Base-by-base conservation (phyloP, 2,113 vertebrate genomes). In the Ceratotherium simum region DNA sequence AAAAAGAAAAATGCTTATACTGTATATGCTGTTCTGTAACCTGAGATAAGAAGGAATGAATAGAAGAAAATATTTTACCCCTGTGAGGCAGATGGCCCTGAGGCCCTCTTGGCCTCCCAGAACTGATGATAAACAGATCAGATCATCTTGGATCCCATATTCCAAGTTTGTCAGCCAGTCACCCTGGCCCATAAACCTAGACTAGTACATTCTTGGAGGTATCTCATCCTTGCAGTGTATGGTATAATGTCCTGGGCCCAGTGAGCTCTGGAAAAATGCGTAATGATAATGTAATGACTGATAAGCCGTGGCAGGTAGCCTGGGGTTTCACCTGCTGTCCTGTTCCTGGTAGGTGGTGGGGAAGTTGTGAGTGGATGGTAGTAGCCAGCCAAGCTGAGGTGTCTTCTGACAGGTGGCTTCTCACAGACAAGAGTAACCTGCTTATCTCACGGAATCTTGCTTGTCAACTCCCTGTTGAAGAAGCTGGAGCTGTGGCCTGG, bases 11-110 rank as follows among this genome's bases (percentile, higher is more conserved):
- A 25, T 33, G 7, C 56, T 76, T 27, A 33, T 86, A 62, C 4
- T 70, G 3, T 91, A 90, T 17, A 20, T 88, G 29, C 91, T 92
- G 14, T 96, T 97, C 82, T 92, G 51, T 91, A 90, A 92, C 69
- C 51, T 78, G 62, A 93, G 60, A 93, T 75, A 85, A 83, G 58
- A 92, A 60, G 36, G 89, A 86, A 21, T 76, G 84, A 95, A 58
- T 69, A 62, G 46, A 91, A 90, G 75, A 90, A 92, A 94, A 29
- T 82, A 78, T 76, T 94, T 84, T 84, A 14, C 67, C 51, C 51
- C 31, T 95, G 31, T n/a, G 51, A 94, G 64, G 27, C 51, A 91
- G 69, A 60, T 90, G 67, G 46, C 42, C 27, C 73, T 46, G 29
- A 82, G n/a, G 54, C n/a, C 42, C 14, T 72, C 33, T 13, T 81